Conservation (phyloP, 2,113 vertebrate species). For the Crocuta crocuta region DNA sequence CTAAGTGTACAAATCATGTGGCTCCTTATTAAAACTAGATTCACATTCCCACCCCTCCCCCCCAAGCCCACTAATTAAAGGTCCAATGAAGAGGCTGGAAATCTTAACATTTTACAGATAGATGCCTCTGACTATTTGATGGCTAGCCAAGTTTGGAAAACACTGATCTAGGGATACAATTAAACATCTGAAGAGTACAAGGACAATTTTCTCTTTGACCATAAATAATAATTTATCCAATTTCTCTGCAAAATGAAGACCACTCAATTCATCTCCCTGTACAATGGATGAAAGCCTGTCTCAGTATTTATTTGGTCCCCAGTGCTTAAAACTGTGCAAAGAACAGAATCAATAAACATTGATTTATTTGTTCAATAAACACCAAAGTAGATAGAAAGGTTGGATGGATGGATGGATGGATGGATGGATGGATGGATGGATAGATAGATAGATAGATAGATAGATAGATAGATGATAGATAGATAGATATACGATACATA, state of each 20-base stretch:
- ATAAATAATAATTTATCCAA: background rate
- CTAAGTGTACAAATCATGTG: background rate
- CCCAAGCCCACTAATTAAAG: background rate
- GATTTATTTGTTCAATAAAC: slow-evolving; percentile 8
- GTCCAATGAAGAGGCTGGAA: background rate
- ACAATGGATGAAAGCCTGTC: background rate
- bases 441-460: background rate
- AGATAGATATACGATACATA: background rate
- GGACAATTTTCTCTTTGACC: slow-evolving; percentile 30
- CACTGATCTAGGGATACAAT: background rate
- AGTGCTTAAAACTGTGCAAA: background rate
- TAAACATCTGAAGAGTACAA: background rate
- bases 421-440: background rate
- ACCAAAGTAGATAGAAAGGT: background rate
- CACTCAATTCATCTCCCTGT: background rate
- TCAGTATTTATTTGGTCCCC: background rate
- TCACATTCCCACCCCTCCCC: background rate
- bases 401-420: background rate
- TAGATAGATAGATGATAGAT: background rate
- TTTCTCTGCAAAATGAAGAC: slow-evolving; percentile 29
- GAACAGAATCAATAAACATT: background rate
- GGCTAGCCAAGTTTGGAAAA: background rate
- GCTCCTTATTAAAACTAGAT: background rate
- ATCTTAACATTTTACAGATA: background rate
- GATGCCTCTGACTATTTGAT: background rate